Percentiles rank a stretch among this genome's conserved stretches.
These are phyloP conservation scores for Corynorhinus townsendii DNA, from an alignment of 2,113 vertebrate species.

Conservation along the genomic window DNA sequence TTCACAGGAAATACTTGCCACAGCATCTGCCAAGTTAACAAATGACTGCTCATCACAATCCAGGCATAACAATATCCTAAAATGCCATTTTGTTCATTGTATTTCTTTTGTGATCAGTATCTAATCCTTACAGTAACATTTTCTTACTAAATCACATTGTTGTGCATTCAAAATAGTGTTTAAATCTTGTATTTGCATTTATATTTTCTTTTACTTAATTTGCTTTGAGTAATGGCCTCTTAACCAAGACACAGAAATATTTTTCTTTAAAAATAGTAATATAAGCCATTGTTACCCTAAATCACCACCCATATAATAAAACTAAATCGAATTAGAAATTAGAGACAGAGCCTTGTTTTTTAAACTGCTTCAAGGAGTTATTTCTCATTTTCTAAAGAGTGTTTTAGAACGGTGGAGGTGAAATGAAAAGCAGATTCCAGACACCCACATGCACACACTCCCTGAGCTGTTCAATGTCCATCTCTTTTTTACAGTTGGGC, in stretches of 20 bases:
- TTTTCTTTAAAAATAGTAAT: not conserved
- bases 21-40: not conserved
- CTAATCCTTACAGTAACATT: not conserved
- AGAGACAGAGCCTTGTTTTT: not conserved
- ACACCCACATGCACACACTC: not conserved
- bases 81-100: not conserved
- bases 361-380: not conserved
- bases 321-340: constrained; percentile 17
- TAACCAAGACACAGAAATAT: not conserved
- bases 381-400: constrained; percentile 16
- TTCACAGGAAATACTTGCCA: not conserved
- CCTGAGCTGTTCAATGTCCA: not conserved
- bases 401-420: not conserved
- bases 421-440: not conserved
- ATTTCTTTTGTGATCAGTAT: not conserved
- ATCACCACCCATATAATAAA: not conserved
- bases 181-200: not conserved
- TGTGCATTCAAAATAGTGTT: not conserved
- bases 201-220: not conserved
- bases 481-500: not conserved
- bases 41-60: not conserved
- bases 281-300: not conserved
- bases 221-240: not conserved
- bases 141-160: not conserved
- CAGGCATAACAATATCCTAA: not conserved